Evolutionary conservation across 1,140 invertebrate species (phyloP).

Genomic region (Atta colombica): DNA sequence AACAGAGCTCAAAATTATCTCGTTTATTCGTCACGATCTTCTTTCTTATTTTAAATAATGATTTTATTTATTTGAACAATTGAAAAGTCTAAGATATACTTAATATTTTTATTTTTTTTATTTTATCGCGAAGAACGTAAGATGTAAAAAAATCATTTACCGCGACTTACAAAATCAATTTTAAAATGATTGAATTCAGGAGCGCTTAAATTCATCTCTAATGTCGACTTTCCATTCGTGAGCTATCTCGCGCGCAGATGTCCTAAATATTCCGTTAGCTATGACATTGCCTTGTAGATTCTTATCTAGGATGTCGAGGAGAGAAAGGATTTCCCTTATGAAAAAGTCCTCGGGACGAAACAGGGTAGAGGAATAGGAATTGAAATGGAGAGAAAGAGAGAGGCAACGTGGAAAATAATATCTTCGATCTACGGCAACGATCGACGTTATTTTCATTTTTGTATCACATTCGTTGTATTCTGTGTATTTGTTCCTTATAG

Average conservation of each 20-base stretch:
- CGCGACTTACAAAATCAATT: not conserved
- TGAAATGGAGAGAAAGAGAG: slow-evolving; percentile 25
- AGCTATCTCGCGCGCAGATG: slow-evolving; percentile 66
- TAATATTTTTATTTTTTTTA: not conserved
- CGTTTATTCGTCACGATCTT: not conserved
- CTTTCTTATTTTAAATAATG: not conserved
- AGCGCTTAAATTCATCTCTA: slow-evolving; percentile 37
- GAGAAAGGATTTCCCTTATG: slow-evolving; percentile 69
- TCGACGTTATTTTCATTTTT: slow-evolving; percentile 48
- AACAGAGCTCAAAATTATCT: not conserved
- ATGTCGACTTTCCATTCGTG: slow-evolving; percentile 60
- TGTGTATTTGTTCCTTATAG: not conserved
- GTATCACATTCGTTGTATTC: slow-evolving; percentile 15
- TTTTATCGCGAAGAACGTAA: not conserved
- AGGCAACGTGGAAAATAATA: slow-evolving; percentile 35
- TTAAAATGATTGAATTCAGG: not conserved
- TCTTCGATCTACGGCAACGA: slow-evolving; percentile 41
- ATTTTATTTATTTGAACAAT: not conserved
- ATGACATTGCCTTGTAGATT: slow-evolving; percentile 74
- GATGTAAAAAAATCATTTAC: not conserved
- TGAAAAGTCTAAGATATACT: not conserved
- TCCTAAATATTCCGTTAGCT: slow-evolving; percentile 67
- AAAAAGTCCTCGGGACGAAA: slow-evolving; percentile 78
- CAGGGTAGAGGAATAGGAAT: slow-evolving; percentile 71
- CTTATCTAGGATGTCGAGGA: slow-evolving; percentile 69